These are phyloP conservation scores for Larimichthys polyactis DNA, from an alignment of 2,113 vertebrate genomes.

Conservation along the genomic window DNA sequence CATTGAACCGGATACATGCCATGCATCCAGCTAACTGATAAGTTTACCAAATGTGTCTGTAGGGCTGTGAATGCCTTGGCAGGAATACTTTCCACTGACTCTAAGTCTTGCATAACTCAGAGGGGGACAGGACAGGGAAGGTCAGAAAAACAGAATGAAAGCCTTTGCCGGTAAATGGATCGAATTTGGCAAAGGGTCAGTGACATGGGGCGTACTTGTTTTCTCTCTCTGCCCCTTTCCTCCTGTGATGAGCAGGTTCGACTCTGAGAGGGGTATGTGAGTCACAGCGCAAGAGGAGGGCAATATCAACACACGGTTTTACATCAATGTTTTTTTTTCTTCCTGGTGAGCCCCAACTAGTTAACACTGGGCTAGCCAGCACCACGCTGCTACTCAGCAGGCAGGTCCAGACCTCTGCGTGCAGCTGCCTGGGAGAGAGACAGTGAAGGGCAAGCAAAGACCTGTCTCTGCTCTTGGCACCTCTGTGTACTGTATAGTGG, in stretches of 20 bases:
- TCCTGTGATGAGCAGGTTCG: constrained; percentile 56
- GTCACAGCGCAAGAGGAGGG: constrained; percentile 64
- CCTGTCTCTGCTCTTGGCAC: constrained; percentile 69
- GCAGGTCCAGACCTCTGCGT: constrained; percentile 76
- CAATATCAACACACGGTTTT: constrained; percentile 65
- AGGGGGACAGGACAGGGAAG: constrained; percentile 61
- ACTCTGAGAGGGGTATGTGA: constrained; percentile 59
- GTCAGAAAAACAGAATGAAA: constrained; percentile 74
- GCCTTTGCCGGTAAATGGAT: constrained; percentile 71
- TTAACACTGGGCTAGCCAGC: constrained; percentile 48
- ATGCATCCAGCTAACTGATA: constrained; percentile 52
- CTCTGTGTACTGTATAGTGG: constrained; percentile 46
- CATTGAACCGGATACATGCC: constrained; percentile 23
- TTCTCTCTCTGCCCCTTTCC: constrained; percentile 39
- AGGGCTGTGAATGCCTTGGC: constrained; percentile 55
- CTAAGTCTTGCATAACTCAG: constrained; percentile 65
- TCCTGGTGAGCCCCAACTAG: constrained; percentile 49
- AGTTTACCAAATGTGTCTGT: constrained; percentile 65
- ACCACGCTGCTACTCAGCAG: constrained; percentile 63
- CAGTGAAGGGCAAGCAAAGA: constrained; percentile 78
- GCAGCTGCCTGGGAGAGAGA: constrained; percentile 66
- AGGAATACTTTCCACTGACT: constrained; percentile 64
- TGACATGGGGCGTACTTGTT: constrained; percentile 51
- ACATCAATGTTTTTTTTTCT: constrained; percentile 23
- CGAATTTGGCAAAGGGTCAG: constrained; percentile 63